Evolutionary conservation across 1,140 invertebrate species (phyloP).

Genomic region (Pogonognathellus flavescens): DNA sequence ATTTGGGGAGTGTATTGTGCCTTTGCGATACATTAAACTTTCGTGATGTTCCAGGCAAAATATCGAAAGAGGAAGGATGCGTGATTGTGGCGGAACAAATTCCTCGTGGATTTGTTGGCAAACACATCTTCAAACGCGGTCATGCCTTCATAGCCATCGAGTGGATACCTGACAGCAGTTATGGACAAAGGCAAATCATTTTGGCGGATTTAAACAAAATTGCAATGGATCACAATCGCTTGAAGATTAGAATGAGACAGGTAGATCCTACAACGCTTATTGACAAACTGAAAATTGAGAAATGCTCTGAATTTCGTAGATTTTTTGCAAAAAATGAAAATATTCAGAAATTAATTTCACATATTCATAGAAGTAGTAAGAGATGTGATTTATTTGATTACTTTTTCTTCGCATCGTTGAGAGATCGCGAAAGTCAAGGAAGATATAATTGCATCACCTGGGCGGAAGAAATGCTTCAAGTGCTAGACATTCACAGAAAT

Average conservation of each 20-base stretch:
- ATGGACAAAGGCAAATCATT: background rate
- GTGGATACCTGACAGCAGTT: background rate
- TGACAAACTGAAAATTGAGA: background rate
- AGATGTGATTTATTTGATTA: background rate
- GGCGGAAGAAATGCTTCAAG: background rate
- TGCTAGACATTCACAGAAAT: background rate
- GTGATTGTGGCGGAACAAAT: background rate
- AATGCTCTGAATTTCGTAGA: background rate
- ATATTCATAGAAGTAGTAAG: background rate
- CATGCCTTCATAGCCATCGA: background rate
- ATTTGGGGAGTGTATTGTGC: background rate
- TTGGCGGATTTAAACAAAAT: background rate
- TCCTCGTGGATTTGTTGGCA: background rate
- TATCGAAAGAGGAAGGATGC: background rate
- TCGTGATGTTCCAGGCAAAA: background rate
- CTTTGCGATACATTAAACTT: background rate
- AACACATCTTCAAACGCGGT: background rate
- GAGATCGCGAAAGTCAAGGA: background rate
- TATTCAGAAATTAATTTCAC: background rate
- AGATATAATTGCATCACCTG: constrained; percentile 1
- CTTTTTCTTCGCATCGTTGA: background rate
- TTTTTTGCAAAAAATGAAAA: background rate
- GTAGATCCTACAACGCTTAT: background rate
- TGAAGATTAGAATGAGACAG: background rate
- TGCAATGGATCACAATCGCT: background rate